Evolutionary conservation across 2,888 invertebrate genomes (phyloP).

Genomic region (Drosophila crucigera): DNA sequence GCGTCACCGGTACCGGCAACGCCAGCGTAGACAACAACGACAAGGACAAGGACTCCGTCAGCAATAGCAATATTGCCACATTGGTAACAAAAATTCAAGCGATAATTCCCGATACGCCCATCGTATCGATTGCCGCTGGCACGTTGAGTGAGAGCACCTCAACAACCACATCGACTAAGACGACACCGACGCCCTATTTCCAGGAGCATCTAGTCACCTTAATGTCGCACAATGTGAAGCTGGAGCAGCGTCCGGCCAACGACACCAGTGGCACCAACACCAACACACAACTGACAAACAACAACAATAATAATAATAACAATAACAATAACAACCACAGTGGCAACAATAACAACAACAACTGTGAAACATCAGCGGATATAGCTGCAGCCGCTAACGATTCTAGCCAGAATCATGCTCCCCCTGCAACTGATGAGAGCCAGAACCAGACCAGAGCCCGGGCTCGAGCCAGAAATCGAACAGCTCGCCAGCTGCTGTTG

Average conservation of each 20-base stretch:
- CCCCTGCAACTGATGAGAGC: conserved; percentile 32
- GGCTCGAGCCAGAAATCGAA: not conserved
- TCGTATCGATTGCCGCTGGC: conserved; percentile 82
- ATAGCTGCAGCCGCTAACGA: conserved; percentile 12
- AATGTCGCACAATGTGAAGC: conserved; percentile 66
- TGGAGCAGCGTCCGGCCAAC: conserved; percentile 38
- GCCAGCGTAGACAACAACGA: conserved; percentile 6
- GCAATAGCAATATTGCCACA: conserved; percentile 45
- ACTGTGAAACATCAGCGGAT: conserved; percentile 8
- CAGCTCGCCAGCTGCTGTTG: conserved; percentile 10
- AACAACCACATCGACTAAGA: conserved; percentile 82
- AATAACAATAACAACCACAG: conserved; percentile 6
- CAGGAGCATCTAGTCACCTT: conserved; percentile 65
- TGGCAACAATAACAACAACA: conserved; percentile 8
- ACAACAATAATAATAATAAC: conserved; percentile 34
- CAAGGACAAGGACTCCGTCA: conserved; percentile 6
- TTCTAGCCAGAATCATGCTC: conserved; percentile 38
- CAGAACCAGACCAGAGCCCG: not conserved
- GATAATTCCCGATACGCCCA: conserved; percentile 81
- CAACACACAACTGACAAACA: conserved; percentile 33
- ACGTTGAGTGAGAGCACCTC: conserved; percentile 82
- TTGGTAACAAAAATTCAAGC: conserved; percentile 69
- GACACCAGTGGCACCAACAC: conserved; percentile 23
- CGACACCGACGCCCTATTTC: conserved; percentile 78
- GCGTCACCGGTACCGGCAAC: conserved; percentile 31